Evolutionary conservation across 2,888 invertebrate species (phyloP).

Genomic region (Zootermopsis nevadensis): DNA sequence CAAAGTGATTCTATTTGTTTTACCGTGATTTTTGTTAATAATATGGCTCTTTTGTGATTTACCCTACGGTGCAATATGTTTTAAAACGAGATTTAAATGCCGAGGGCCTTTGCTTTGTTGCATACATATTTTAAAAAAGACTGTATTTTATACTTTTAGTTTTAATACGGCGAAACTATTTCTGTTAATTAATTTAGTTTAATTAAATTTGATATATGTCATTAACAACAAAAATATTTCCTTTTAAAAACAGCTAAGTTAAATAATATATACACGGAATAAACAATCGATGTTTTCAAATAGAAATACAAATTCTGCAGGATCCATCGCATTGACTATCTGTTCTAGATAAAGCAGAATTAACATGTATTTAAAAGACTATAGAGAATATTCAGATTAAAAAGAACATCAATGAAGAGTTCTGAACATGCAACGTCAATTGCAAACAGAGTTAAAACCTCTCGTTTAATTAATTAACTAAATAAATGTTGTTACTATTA

Average conservation of each 20-base stretch:
- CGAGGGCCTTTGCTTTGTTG: constrained; percentile 34
- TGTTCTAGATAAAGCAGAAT: too few relatives aligned
- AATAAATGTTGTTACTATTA: too few relatives aligned
- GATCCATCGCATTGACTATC: too few relatives aligned
- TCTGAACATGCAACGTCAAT: too few relatives aligned
- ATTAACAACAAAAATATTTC: not conserved
- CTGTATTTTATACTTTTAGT: constrained; percentile 20
- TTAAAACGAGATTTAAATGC: constrained; percentile 35
- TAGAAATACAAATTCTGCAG: too few relatives aligned
- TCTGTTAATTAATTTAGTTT: constrained; percentile 24
- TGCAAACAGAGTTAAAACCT: too few relatives aligned
- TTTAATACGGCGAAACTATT: constrained; percentile 6
- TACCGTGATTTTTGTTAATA: constrained; percentile 40
- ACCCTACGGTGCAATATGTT: constrained; percentile 17
- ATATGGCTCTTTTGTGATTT: constrained; percentile 23
- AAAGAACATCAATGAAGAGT: too few relatives aligned
- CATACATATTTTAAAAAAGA: not conserved
- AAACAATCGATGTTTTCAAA: not conserved
- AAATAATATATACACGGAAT: not conserved
- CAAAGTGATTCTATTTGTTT: constrained; percentile 40
- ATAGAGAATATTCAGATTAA: too few relatives aligned
- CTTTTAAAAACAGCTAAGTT: not conserved
- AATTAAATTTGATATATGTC: constrained; percentile 20
- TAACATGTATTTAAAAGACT: too few relatives aligned
- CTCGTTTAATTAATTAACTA: too few relatives aligned